Evolutionary conservation across 2,888 invertebrate genomes (phyloP), one percentile per base, ranked within the genome.

Genomic region (Microctonus aethiopoides): DNA sequence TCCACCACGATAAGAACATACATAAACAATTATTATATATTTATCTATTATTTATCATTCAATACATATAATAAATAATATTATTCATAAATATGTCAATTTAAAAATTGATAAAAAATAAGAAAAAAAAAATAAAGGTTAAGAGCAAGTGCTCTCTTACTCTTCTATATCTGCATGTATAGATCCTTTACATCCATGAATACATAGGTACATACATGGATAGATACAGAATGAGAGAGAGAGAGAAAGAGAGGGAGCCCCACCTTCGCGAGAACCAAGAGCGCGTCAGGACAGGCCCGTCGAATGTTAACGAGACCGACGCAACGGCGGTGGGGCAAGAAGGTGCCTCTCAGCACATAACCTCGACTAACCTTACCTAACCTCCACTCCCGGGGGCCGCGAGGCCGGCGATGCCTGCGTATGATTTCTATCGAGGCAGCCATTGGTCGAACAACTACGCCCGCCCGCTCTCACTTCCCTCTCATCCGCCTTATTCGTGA

Each of bases 241-340:
- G n/a, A n/a, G n/a, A n/a, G n/a, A n/a, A n/a, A n/a, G 77, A 77
- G 76, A 75, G 78, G 76, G 74, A 72, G 74, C 76, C 71, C 75
- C 76, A 72, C 75, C 73, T 73, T 72, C 64, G 76, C 75, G 62
- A 62, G 56, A 36, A 66, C 41, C 46, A 16, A 36, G 62, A 69
- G 60, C 78, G 79, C 75, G 79, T 75, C 78, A 79, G 82, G 83
- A 83, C 83, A 81, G 82, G 83, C 82, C 79, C 82, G 83, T 83
- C 83, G 82, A 83, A 83, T 83, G 83, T 83, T 83, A 83, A 82
- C 81, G 75, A 76, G 81, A 80, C 78, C n/a, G 41, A 75, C 77
- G 77, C n/a, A n/a, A 57, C 57, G 67, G 29, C 57, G 26, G 56
- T 62, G 76, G 78, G 77, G 80, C 79, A 74, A 78, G 77, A 16